Conservation (phyloP, 2,888 invertebrate genomes). For the Trichacis sp. region DNA sequence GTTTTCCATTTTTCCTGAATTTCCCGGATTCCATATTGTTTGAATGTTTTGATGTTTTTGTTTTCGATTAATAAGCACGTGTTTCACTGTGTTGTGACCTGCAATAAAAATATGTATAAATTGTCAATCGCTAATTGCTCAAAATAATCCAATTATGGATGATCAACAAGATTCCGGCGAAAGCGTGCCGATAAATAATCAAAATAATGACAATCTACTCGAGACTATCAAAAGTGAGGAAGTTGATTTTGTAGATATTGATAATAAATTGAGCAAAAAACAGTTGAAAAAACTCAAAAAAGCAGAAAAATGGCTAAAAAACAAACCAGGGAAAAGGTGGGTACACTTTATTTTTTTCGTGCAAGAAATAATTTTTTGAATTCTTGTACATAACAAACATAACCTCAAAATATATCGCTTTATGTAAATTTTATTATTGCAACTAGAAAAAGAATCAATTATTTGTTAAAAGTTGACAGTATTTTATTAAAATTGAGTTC, state of each 20-base stretch:
- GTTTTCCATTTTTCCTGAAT: no score
- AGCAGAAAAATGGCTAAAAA: constrained; percentile 79
- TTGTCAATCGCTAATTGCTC: no score
- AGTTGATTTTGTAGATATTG: constrained; percentile 12
- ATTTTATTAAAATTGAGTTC: no score
- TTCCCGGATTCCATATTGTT: no score
- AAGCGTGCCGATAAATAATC: not conserved
- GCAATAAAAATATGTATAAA: no score
- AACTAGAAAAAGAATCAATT: no score
- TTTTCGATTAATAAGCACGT: no score
- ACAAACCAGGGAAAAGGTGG: constrained; percentile 77
- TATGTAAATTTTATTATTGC: no score
- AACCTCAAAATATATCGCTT: constrained; percentile 4
- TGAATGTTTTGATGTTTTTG: no score
- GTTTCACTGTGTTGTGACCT: no score
- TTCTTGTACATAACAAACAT: not conserved
- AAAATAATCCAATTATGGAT: constrained; percentile 1
- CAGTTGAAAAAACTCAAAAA: constrained; percentile 79
- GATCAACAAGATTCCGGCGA: not conserved
- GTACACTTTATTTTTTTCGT: constrained; percentile 5
- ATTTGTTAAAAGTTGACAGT: no score
- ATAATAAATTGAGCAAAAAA: constrained; percentile 70
- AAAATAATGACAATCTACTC: constrained; percentile 10
- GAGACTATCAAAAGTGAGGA: constrained; percentile 5
- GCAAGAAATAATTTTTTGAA: constrained; percentile 1